A percentile compares a stretch with the other conserved stretches of the same genome.
Evolutionary conservation across 2,113 vertebrate species (phyloP).

Genomic region (Odobenus rosmarus): DNA sequence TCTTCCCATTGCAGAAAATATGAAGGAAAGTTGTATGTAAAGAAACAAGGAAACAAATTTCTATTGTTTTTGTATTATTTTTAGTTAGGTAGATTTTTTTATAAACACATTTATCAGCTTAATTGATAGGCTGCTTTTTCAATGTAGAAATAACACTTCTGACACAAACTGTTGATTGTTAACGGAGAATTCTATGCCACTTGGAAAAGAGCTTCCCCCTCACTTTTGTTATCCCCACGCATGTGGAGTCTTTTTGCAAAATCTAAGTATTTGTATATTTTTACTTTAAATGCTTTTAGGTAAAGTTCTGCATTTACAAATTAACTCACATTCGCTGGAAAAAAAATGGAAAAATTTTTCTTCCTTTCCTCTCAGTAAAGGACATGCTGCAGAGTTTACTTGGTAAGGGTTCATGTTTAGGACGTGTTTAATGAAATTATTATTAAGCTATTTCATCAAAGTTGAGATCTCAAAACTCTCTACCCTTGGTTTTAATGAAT

Average conservation of each 20-base stretch:
- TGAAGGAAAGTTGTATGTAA: background rate
- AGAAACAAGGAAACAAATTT: constrained; percentile 36
- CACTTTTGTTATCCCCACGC: background rate
- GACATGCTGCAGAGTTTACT: constrained; percentile 72
- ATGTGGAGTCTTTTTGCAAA: constrained; percentile 6
- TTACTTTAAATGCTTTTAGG: constrained; percentile 53
- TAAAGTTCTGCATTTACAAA: constrained; percentile 62
- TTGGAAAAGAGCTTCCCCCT: background rate
- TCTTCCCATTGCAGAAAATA: background rate
- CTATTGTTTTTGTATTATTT: constrained; percentile 44
- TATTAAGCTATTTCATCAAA: constrained; percentile 63
- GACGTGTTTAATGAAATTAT: constrained; percentile 59
- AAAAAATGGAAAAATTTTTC: constrained; percentile 8
- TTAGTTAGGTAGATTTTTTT: constrained; percentile 30
- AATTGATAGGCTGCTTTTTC: constrained; percentile 26
- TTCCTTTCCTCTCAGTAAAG: constrained; percentile 18
- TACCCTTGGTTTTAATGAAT: constrained; percentile 49
- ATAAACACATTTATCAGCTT: constrained; percentile 24
- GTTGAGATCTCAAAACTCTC: constrained; percentile 55
- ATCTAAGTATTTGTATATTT: constrained; percentile 63
- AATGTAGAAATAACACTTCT: constrained; percentile 30
- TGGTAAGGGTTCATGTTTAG: constrained; percentile 59
- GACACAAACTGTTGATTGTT: background rate
- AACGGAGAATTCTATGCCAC: background rate
- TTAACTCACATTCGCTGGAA: constrained; percentile 14